These are phyloP conservation scores for Patella depressa DNA, from an alignment of 2,888 invertebrate genomes.

Conservation along the genomic window DNA sequence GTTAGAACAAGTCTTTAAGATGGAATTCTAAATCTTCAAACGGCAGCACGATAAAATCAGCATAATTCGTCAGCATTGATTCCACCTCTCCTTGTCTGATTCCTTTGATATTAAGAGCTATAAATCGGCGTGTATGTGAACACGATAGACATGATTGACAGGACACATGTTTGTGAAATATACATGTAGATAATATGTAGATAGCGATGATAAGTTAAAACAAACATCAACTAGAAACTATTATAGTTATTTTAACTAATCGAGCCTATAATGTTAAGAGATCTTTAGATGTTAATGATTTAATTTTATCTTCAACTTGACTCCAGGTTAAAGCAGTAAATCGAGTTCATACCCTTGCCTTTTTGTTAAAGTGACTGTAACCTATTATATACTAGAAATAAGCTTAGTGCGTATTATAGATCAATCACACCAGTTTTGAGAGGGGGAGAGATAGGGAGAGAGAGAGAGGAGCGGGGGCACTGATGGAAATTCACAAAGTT, in stretches of 20 bases:
- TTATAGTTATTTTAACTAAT: constrained; percentile 3
- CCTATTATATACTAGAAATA: too few relatives aligned
- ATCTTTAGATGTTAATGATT: not conserved
- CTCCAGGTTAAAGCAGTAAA: too few relatives aligned
- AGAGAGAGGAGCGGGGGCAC: too few relatives aligned
- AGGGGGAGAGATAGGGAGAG: too few relatives aligned
- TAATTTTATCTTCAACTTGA: too few relatives aligned
- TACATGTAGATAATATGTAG: not conserved
- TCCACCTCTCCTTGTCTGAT: not conserved
- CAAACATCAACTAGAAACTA: constrained; percentile 5
- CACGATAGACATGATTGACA: constrained; percentile 8
- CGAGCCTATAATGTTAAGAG: constrained; percentile 9
- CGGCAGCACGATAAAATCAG: not conserved
- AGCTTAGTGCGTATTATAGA: too few relatives aligned
- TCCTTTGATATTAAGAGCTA: constrained; percentile 7
- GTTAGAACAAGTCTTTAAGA: constrained; percentile 3
- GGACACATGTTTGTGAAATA: not conserved
- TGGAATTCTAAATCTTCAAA: not conserved
- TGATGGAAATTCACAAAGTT: too few relatives aligned
- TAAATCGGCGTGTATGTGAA: constrained; percentile 6
- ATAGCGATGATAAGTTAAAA: not conserved
- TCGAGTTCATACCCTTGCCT: too few relatives aligned
- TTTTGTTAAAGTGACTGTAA: too few relatives aligned
- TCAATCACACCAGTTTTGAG: too few relatives aligned
- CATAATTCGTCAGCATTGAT: constrained; percentile 9